Percentiles rank a stretch among this genome's conserved stretches.
Conservation (phyloP, 2,888 invertebrate genomes). For the Cheilosia vulpina region DNA sequence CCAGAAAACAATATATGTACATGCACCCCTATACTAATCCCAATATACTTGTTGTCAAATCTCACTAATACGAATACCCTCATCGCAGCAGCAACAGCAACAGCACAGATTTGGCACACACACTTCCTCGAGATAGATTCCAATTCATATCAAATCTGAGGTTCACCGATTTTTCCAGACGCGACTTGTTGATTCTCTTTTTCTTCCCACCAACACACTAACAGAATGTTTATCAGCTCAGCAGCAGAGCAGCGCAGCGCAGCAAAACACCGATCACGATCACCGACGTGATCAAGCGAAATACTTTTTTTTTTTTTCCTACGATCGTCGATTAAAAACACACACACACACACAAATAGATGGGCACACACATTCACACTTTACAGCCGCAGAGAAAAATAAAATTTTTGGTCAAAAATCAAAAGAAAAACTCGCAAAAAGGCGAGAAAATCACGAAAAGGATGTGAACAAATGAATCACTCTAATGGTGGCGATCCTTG, state of each 20-base stretch:
- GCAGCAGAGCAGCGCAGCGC: background rate
- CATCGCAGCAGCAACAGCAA: background rate
- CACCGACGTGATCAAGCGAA: slow-evolving; percentile 52
- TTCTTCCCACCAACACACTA: slow-evolving; percentile 62
- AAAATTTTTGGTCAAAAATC: slow-evolving; percentile 53
- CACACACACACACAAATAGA: slow-evolving; percentile 4
- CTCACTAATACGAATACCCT: background rate
- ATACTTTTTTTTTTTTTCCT: slow-evolving; percentile 24
- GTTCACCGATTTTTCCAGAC: slow-evolving; percentile 37
- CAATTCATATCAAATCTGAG: slow-evolving; percentile 49
- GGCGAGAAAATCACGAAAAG: slow-evolving; percentile 13
- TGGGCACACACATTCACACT: slow-evolving; percentile 1
- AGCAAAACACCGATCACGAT: slow-evolving; percentile 2
- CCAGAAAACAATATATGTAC: slow-evolving; percentile 29
- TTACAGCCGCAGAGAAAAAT: slow-evolving; percentile 35
- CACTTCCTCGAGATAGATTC: slow-evolving; percentile 26
- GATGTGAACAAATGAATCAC: slow-evolving; percentile 9
- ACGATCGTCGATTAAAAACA: slow-evolving; percentile 35
- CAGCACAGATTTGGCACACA: slow-evolving; percentile 54
- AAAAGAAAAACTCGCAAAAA: slow-evolving; percentile 63
- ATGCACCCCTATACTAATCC: slow-evolving; percentile 2
- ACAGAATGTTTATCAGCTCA: slow-evolving; percentile 64
- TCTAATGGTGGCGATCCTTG: background rate
- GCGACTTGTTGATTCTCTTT: slow-evolving; percentile 72
- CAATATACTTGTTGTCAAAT: background rate